phyloP scores from a whole-genome alignment of 2,113 vertebrate genomes.

The Pseudopipra pipra region DNA sequence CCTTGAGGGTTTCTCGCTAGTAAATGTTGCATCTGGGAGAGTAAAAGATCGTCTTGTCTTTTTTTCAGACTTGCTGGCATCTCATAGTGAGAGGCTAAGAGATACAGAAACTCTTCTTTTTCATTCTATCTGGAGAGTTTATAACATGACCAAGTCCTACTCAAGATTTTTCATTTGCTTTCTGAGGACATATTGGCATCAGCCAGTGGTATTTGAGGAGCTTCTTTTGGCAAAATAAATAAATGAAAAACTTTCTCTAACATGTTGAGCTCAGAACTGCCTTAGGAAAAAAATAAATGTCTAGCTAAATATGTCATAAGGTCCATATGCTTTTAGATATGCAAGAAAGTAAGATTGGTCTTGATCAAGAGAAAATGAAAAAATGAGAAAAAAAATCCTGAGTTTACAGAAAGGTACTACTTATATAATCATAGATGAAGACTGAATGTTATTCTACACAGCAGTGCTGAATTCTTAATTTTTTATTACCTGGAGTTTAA shows the following conservation, averaged over 20 bases:
- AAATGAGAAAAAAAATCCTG: neutral
- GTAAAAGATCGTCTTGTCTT: neutral
- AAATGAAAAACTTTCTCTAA: neutral
- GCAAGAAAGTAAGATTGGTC: neutral
- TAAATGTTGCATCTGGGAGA: neutral
- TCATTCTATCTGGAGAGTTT: neutral
- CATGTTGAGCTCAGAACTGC: neutral
- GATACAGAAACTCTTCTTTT: neutral
- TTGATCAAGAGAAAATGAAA: neutral
- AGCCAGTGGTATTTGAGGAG: neutral
- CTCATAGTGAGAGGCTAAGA: neutral
- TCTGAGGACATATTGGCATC: neutral
- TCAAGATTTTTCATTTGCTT: neutral
- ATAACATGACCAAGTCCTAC: neutral
- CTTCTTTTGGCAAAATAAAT: neutral
- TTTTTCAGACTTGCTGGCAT: neutral
- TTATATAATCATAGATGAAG: neutral
- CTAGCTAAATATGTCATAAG: neutral
- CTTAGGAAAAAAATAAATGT: neutral
- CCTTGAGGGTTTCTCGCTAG: neutral
- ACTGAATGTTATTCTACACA: neutral
- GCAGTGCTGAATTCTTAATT: accelerated
- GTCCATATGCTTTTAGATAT: neutral
- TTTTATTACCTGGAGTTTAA: neutral
- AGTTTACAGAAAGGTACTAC: neutral